phyloP scores from a whole-genome alignment of 2,888 invertebrate genomes.

The Scaptomyza cyrtandrae region DNA sequence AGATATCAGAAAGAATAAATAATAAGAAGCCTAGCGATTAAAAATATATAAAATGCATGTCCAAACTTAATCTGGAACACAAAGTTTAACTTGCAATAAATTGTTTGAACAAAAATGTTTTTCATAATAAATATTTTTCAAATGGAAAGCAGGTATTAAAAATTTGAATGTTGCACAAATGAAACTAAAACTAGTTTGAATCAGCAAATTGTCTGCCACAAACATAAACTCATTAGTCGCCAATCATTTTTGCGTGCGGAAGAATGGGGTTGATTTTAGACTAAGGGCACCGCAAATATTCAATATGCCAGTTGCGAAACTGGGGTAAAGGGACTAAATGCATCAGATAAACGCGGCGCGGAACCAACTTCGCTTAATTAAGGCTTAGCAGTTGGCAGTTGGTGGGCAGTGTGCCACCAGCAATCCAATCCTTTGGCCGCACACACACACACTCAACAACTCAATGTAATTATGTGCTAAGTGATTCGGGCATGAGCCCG shows the following conservation, averaged over 20 bases:
- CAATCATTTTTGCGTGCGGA: slow-evolving; percentile 39
- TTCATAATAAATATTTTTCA: no score
- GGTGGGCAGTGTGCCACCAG: slow-evolving; percentile 15
- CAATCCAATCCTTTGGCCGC: neutral
- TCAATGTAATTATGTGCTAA: slow-evolving; percentile 76
- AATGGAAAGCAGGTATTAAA: neutral
- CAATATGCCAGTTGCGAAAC: slow-evolving; percentile 46
- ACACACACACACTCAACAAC: slow-evolving; percentile 23
- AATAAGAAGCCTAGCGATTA: no score
- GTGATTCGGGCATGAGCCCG: slow-evolving; percentile 54
- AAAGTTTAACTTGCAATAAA: no score
- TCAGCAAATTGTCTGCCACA: slow-evolving; percentile 46
- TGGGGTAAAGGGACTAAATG: slow-evolving; percentile 8
- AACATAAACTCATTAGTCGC: slow-evolving; percentile 69
- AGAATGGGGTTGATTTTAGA: neutral
- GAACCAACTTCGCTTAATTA: slow-evolving; percentile 64
- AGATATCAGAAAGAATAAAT: no score
- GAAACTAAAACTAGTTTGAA: slow-evolving; percentile 29
- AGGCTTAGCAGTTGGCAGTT: slow-evolving; percentile 52
- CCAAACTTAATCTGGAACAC: no score
- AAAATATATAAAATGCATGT: no score
- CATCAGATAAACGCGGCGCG: slow-evolving; percentile 45
- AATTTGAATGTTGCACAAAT: slow-evolving; percentile 16
- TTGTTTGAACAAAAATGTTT: no score
- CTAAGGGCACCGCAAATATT: slow-evolving; percentile 52